Base-by-base conservation (phyloP, 2,888 invertebrate species). In the Dyspetes luteomarginatus region DNA sequence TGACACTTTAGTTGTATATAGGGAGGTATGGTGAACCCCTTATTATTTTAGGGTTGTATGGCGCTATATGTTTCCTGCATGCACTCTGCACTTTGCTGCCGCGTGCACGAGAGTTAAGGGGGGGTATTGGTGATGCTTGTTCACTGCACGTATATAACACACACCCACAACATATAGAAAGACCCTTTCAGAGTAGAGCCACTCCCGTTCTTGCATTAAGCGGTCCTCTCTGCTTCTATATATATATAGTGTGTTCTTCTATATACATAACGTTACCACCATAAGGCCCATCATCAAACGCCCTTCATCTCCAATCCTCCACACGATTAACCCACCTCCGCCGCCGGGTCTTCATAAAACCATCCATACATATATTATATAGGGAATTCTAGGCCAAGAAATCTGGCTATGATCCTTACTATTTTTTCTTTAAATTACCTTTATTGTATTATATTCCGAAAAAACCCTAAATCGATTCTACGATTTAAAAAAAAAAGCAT, bases 271-370 rank as follows among this genome's bases (percentile, higher is more conserved):
- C 26, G 36, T 75, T 72, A 72, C 72, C 71, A 56, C 17, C 64
- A 28, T 81, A 64, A 77, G 68, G 72, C 76, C 64, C 73, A 77
- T 81, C 81, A 73, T 81, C 81, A 81, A 76, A 81, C 77, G 77
- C 81, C 73, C 81, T 81, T 73, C 77, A 55, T 77, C 80, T 75
- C 58, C 78, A 64, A 81, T 81, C 83, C 77, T 71, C 75, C 60
- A 50, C 65, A 64, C 78, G 82, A 83, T 83, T 81, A 83, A 82
- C 76, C 74, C 78, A 83, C 81, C 78, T 81, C 62, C 65, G 19
- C 28, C 30, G 50, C 52, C 30, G 62, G 30, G 65, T 78, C 74
- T 77, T 65, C 82, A 81, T 82, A 81, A 77, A 83, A 78, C 81
- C 77, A 84, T 64, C 65, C 65, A 3, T 36, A 9, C 36, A 36